Base-by-base conservation (phyloP, 2,888 invertebrate genomes). In the Ptilodon capucinus region DNA sequence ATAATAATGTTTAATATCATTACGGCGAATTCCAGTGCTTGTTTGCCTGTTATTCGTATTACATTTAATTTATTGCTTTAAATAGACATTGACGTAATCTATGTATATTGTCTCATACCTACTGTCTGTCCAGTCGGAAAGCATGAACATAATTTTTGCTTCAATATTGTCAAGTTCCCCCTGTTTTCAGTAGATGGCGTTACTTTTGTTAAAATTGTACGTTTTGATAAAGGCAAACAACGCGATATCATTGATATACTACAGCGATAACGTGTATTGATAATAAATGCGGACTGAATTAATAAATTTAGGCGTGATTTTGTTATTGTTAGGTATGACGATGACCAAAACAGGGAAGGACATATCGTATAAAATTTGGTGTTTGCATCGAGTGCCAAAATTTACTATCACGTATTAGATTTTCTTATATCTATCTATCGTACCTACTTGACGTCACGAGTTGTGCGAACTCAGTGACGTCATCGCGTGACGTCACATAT, bases 381-480 rank as follows among this genome's bases (percentile, higher is more conserved):
- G 7, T 25, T 13, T 3, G 30, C 2, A n/a, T n/a, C 30, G 13
- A 13, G n/a, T 30, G 2, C 2, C 13, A 13, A 13, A 11, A 40
- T n/a, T 23, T 4, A 28, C 44, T 34, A 42, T 57, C 45, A 51
- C 48, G 48, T 44, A 32, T 23, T 44, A 49, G 11, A 34, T 56
- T 51, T 53, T 57, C 44, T 57, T 41, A 18, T 48, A 65, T 68
- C 54, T 48, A 65, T 68, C 57, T 56, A 45, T 48, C 39, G 47
- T 42, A 51, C n/a, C 52, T 52, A 51, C 51, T 53, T 75, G 72
- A 80, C 79, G 79, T 81, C 76, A 79, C 62, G 48, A 58, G 71
- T 80, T 72, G 74, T 72, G 65, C 71, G 76, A 78, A 57, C 38
- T 42, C 48, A 51, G 61, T 86, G 83, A 88, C 86, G 88, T 87